Evolutionary conservation across 2,888 invertebrate species (phyloP), one percentile per base, ranked within the genome.

Genomic region (Carterocephalus palaemon): DNA sequence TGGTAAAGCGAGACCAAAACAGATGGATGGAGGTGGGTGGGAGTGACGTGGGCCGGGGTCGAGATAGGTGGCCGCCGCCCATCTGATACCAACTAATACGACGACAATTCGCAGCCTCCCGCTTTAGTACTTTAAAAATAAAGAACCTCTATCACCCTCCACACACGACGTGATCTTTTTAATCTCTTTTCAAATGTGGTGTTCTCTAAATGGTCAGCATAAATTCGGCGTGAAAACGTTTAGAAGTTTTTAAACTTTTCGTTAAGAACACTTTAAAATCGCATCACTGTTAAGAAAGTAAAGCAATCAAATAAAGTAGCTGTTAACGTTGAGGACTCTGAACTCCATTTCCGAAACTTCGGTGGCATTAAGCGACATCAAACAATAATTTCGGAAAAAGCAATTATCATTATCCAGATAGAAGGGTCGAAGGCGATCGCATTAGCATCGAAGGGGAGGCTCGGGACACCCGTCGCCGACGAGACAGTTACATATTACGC

Each of bases 401-500:
- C 81, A 82, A 85, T 86, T 84, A 83, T 84, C 83, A 84, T 86
- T 84, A 85, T 70, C 75, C 68, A 71, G 79, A 78, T 80, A 80
- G 75, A 73, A 77, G 84, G 83, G 80, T 80, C 72, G 75, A 70
- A 71, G 79, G 75, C 77, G 77, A 83, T 83, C 78, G 79, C 84
- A 83, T 83, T 82, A 84, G 76, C 85, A 77, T 85, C 82, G 83
- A 80, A 82, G 80, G 82, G 84, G 79, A 75, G 51, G 73, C 80
- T 71, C 75, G 80, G 80, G 82, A 79, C 77, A 59, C 71, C 78
- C 80, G 78, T 79, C 79, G 78, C 70, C 79, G 72, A 71, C 59
- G 77, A 83, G 84, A 85, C 84, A 83, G 82, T 82, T 83, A 85
- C 85, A 82, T 84, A 85, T 85, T 85, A 82, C 79, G 84, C 84